A percentile compares a stretch with the other conserved stretches of the same genome.
phyloP scores from a whole-genome alignment of 2,888 invertebrate species.

The Gandaritis pyraliata region DNA sequence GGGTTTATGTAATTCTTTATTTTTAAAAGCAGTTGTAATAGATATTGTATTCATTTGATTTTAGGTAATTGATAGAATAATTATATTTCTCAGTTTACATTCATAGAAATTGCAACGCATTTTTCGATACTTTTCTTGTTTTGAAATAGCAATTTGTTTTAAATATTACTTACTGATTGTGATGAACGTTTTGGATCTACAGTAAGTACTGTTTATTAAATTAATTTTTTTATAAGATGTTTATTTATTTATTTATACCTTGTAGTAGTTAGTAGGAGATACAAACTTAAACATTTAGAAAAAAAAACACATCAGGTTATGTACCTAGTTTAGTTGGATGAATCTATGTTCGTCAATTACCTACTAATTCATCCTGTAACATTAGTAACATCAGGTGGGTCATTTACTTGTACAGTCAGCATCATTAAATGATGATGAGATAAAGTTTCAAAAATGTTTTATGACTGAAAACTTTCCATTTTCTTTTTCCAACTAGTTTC shows the following conservation, averaged over 20 bases:
- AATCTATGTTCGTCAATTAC: too few relatives aligned
- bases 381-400: too few relatives aligned
- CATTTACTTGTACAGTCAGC: too few relatives aligned
- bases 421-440: too few relatives aligned
- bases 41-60: background rate
- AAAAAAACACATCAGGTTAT: too few relatives aligned
- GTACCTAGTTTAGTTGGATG: too few relatives aligned
- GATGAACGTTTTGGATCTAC: conserved; percentile 56
- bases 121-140: background rate
- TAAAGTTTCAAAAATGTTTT: too few relatives aligned
- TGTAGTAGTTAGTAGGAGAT: background rate
- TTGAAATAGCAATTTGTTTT: conserved; percentile 60
- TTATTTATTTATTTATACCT: conserved; percentile 23
- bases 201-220: conserved; percentile 70
- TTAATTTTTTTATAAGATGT: conserved; percentile 44
- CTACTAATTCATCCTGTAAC: too few relatives aligned
- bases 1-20: conserved; percentile 6
- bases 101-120: conserved; percentile 30
- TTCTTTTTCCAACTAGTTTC: too few relatives aligned
- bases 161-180: conserved; percentile 61
- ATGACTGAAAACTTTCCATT: too few relatives aligned
- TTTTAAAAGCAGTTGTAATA: background rate
- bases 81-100: conserved; percentile 22
- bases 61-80: background rate
- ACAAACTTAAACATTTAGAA: too few relatives aligned